Conservation (phyloP, 2,888 invertebrate species). For the Andrena trimmerana region DNA sequence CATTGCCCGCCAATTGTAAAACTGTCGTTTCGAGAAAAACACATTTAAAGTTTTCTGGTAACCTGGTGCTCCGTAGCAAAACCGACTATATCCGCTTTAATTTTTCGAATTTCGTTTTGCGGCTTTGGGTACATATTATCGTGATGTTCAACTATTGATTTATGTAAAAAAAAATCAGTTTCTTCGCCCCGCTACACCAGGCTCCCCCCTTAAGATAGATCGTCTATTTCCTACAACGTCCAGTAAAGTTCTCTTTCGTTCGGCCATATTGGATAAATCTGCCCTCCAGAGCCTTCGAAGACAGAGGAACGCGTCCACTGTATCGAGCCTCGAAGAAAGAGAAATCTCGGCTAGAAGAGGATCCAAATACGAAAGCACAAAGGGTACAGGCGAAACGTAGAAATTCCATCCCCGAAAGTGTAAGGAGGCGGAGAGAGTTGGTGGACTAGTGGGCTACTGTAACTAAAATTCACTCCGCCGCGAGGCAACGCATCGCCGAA, state of each 20-base stretch:
- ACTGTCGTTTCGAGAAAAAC: too few species aligned
- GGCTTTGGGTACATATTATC: too few species aligned
- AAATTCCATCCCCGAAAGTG: slow-evolving; percentile 33
- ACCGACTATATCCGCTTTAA: too few species aligned
- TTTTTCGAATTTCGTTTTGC: too few species aligned
- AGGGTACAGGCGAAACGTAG: not conserved
- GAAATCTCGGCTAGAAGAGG: not conserved
- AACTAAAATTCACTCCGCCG: slow-evolving; percentile 50
- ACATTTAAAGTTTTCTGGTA: too few species aligned
- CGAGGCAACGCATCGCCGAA: slow-evolving; percentile 58
- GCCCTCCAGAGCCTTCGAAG: not conserved
- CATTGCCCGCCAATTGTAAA: too few species aligned
- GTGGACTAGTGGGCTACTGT: slow-evolving; percentile 1
- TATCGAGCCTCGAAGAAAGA: not conserved
- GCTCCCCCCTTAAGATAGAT: not conserved
- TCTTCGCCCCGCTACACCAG: too few species aligned
- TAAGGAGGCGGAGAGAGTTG: not conserved
- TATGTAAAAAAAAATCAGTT: too few species aligned
- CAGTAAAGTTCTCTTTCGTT: not conserved
- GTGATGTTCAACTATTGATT: too few species aligned
- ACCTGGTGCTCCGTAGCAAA: too few species aligned
- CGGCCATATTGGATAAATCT: not conserved
- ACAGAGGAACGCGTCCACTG: not conserved
- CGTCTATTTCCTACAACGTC: not conserved
- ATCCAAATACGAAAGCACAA: slow-evolving; percentile 17